phyloP scores from a whole-genome alignment of 2,797 vertebrate genomes.

The Cryptoblepharus egeriae region DNA sequence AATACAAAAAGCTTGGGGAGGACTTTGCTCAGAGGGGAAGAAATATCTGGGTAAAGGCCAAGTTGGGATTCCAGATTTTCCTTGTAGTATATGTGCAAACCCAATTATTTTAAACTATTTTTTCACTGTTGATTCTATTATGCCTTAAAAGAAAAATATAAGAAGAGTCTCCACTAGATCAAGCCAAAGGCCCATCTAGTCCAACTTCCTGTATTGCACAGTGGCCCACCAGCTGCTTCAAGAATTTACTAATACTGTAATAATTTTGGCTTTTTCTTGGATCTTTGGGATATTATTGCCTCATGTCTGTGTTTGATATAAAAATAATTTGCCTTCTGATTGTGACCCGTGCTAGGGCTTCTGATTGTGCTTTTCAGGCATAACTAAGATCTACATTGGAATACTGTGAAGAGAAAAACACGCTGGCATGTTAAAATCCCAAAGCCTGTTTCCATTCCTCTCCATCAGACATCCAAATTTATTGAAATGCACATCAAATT shows the following conservation, averaged over 20 bases:
- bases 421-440: background rate
- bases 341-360: conserved; percentile 14
- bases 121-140: background rate
- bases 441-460: conserved; percentile 31
- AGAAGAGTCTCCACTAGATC: too few species aligned
- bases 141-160: background rate
- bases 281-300: background rate
- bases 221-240: too few species aligned
- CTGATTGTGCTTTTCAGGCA: background rate
- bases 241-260: too few species aligned
- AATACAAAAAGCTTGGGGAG: background rate
- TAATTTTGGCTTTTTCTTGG: background rate
- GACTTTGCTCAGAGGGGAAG: background rate
- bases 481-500: background rate
- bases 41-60: background rate
- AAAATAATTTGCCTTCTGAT: background rate
- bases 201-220: too few species aligned
- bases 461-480: background rate
- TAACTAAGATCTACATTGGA: background rate
- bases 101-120: background rate
- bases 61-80: background rate
- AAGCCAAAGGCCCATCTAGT: too few species aligned
- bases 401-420: background rate
- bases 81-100: background rate
- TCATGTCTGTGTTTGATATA: background rate